Evolutionary conservation across 2,113 vertebrate genomes (phyloP), one percentile per base, ranked within the genome.

Genomic region (Campylorhamphus procurvoides): DNA sequence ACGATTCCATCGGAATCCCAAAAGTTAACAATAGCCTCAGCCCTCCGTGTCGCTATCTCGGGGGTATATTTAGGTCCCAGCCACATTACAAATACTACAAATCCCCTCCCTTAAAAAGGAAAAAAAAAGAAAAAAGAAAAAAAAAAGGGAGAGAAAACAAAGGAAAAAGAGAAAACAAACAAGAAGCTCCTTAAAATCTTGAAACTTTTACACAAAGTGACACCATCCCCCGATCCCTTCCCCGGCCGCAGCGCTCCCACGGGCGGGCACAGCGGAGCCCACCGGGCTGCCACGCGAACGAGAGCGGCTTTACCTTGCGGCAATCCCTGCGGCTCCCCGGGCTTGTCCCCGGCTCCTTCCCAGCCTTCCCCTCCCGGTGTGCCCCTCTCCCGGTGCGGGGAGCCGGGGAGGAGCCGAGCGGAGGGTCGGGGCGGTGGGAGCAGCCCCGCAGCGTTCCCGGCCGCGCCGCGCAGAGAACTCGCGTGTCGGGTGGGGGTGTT

Each of bases 11-110:
- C 74, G 92, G 94, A 90, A 95, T 97, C 94, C 76, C 60, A 25
- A 55, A 94, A 94, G 92, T 92, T 94, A 95, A 96, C 93, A 96
- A 96, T 93, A 95, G 92, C 79, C 83, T 64, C 47, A n/a, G 92
- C 88, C 90, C 77, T 94, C 79, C 39, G 86, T 75, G 85, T 79
- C 18, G 4, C 91, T 95, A 60, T 92, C 93, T 86, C 78, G 19
- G 82, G 64, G 50, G 2, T 94, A 94, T 97, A 92, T 95, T 94
- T 96, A 96, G 93, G 90, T 23, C 85, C 88, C 31, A 3, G 95
- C 92, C 62, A 35, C 74, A 64, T 95, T 59, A 80, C 31, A 2
- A 88, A 68, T 23, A 47, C 71, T 29, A 84, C 50, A 90, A 27
- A 14, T 3, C 6, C 4, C 12, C 18, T 22, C 25, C 18, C 39